These are phyloP conservation scores for Willisornis vidua DNA, from an alignment of 2,113 vertebrate genomes.

Conservation along the genomic window DNA sequence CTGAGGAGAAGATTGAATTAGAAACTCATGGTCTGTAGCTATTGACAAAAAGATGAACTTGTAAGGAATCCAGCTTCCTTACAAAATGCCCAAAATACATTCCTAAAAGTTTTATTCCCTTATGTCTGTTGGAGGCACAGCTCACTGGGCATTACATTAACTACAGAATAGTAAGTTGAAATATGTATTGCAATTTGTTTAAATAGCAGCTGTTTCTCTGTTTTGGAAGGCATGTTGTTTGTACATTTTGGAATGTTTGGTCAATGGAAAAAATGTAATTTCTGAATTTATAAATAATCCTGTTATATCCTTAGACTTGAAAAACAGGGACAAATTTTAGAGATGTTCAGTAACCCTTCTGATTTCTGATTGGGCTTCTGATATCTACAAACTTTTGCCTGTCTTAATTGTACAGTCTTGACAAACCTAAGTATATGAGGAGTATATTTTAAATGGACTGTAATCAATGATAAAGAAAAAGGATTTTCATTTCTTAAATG, in stretches of 20 bases:
- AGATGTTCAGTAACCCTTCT: slow-evolving; percentile 20
- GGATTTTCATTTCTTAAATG: slow-evolving; percentile 68
- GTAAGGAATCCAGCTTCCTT: slow-evolving; percentile 63
- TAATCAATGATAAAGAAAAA: slow-evolving; percentile 42
- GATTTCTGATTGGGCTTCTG: slow-evolving; percentile 38
- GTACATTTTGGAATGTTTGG: slow-evolving; percentile 39
- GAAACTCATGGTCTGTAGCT: slow-evolving; percentile 90
- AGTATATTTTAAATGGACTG: slow-evolving; percentile 63
- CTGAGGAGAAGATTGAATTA: slow-evolving; percentile 96
- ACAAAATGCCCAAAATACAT: slow-evolving; percentile 74
- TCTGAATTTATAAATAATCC: slow-evolving; percentile 30
- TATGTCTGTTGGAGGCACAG: slow-evolving; percentile 46
- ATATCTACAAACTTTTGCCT: slow-evolving; percentile 21
- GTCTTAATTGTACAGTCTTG: slow-evolving; percentile 66
- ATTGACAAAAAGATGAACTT: slow-evolving; percentile 16
- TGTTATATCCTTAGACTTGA: slow-evolving; percentile 57
- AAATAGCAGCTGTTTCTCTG: slow-evolving; percentile 35
- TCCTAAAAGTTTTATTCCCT: slow-evolving; percentile 70
- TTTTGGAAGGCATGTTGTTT: slow-evolving; percentile 61
- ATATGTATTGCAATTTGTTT: slow-evolving; percentile 53
- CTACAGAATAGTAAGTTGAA: slow-evolving; percentile 65
- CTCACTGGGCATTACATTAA: slow-evolving; percentile 73
- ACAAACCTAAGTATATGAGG: slow-evolving; percentile 44
- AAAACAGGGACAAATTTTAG: slow-evolving; percentile 55
- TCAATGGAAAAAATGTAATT: slow-evolving; percentile 32